A percentile compares a stretch with the other conserved stretches of the same genome.
Conservation (phyloP, 2,797 vertebrate genomes). For the Aulostomus chinensis region DNA sequence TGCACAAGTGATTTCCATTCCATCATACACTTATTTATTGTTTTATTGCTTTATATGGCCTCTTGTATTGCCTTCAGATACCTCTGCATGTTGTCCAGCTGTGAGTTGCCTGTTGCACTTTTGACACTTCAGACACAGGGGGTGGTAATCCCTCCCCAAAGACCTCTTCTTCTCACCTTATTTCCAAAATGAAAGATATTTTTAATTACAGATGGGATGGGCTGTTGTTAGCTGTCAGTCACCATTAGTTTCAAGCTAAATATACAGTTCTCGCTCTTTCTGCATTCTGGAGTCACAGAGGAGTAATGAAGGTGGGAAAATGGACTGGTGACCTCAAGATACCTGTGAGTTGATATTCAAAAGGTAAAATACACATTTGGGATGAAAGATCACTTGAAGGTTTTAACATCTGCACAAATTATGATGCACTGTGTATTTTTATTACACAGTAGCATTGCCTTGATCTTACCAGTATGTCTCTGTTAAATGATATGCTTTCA, state of each 20-base stretch:
- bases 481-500: not conserved
- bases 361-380: too few relatives aligned
- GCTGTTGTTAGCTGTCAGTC: too few relatives aligned
- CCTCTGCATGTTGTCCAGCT: constrained; percentile 82
- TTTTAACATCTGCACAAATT: not conserved
- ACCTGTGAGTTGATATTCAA: too few relatives aligned
- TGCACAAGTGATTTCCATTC: constrained; percentile 5
- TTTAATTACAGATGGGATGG: too few relatives aligned
- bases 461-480: not conserved
- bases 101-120: constrained; percentile 82
- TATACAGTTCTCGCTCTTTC: too few relatives aligned
- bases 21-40: not conserved
- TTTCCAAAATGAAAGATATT: constrained; percentile 17
- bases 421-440: not conserved
- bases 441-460: not conserved
- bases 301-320: too few relatives aligned
- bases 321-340: too few relatives aligned
- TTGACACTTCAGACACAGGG: constrained; percentile 85
- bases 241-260: too few relatives aligned
- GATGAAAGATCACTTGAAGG: too few relatives aligned
- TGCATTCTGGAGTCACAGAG: too few relatives aligned
- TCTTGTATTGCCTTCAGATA: constrained; percentile 34
- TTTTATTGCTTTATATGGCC: not conserved
- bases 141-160: constrained; percentile 85
- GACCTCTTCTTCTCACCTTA: constrained; percentile 84